Evolutionary conservation across 2,113 vertebrate genomes (phyloP).

Genomic region (Tragelaphus scriptus): DNA sequence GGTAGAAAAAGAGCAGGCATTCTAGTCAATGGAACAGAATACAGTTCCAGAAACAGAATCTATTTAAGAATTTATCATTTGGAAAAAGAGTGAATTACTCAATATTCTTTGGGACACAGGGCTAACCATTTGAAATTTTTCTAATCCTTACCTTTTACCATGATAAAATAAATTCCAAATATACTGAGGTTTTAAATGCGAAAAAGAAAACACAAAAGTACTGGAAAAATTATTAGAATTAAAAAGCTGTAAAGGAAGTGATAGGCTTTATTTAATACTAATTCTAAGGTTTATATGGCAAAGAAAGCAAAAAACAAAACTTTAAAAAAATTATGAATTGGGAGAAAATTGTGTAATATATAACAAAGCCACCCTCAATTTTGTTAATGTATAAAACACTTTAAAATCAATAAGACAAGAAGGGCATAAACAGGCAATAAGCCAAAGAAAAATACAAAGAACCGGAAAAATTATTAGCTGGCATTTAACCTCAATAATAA

Average conservation of each 20-base stretch:
- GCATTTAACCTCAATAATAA: background rate
- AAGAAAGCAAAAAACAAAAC: background rate
- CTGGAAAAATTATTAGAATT: background rate
- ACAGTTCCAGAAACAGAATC: background rate
- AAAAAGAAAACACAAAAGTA: background rate
- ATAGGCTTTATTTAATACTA: background rate
- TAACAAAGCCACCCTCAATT: background rate
- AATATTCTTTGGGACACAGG: background rate
- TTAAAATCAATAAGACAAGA: background rate
- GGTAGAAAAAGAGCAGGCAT: background rate
- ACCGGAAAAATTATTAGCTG: background rate
- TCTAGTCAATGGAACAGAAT: background rate
- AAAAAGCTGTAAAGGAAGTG: background rate
- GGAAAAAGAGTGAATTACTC: background rate
- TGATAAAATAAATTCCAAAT: background rate
- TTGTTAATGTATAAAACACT: background rate
- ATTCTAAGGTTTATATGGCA: background rate
- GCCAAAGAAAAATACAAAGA: background rate
- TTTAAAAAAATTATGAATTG: background rate
- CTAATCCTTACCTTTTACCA: background rate
- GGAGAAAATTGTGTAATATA: background rate
- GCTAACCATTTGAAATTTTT: background rate
- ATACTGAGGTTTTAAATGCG: background rate
- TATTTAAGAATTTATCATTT: background rate
- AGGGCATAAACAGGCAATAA: background rate